Evolutionary conservation across 2,113 vertebrate genomes (phyloP).

Genomic region (Mola mola): DNA sequence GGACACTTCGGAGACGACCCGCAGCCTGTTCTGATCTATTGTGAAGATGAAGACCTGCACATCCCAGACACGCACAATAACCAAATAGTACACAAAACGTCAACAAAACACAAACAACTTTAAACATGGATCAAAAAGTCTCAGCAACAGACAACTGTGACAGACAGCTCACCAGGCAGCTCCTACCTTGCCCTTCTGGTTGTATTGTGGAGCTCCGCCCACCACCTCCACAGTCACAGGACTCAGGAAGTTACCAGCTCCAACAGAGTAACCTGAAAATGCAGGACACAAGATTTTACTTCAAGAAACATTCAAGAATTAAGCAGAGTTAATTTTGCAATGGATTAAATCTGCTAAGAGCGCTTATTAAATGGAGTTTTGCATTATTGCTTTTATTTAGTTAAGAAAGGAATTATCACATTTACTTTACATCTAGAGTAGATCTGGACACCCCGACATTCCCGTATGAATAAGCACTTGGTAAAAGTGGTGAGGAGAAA

Average conservation of each 20-base stretch:
- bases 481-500: no score
- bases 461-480: no score
- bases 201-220: slow-evolving; percentile 93
- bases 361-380: no score
- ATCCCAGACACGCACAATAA: not conserved
- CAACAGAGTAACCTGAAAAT: slow-evolving; percentile 90
- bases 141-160: not conserved
- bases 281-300: not conserved
- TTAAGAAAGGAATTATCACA: no score
- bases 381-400: no score
- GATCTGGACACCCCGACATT: no score
- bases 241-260: slow-evolving; percentile 88
- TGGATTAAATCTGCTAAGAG: no score
- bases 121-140: not conserved
- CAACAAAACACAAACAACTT: not conserved
- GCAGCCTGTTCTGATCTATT: slow-evolving; percentile 69
- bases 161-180: not conserved
- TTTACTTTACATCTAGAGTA: no score
- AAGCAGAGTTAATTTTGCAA: no score
- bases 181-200: slow-evolving; percentile 94
- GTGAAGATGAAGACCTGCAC: slow-evolving; percentile 88
- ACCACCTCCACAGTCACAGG: slow-evolving; percentile 84
- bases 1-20: slow-evolving; percentile 81
- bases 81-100: not conserved
- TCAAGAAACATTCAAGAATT: no score